phyloP scores from a whole-genome alignment of 2,113 vertebrate genomes.

The Rallus limicola region DNA sequence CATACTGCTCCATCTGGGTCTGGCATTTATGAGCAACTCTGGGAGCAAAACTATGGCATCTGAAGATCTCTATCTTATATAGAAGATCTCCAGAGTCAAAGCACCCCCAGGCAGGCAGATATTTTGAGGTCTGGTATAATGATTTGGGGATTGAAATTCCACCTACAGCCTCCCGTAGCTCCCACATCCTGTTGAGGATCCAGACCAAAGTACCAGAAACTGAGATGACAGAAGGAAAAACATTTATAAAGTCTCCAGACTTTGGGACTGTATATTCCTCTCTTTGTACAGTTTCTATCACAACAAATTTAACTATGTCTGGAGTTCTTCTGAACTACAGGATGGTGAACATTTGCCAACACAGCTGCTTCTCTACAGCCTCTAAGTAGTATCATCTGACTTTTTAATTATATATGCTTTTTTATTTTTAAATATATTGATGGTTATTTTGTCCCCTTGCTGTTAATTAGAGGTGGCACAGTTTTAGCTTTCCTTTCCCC shows the following conservation, averaged over 20 bases:
- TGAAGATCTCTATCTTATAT: background rate
- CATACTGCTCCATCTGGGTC: background rate
- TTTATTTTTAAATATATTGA: background rate
- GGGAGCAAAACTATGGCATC: background rate
- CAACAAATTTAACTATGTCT: background rate
- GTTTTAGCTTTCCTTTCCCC: background rate
- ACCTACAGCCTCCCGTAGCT: background rate
- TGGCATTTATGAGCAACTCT: background rate
- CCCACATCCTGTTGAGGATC: background rate
- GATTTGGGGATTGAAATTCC: background rate
- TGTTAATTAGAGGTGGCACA: background rate
- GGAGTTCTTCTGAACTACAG: background rate
- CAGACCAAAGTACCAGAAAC: background rate
- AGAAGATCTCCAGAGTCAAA: background rate
- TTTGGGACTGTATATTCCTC: background rate
- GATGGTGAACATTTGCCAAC: background rate
- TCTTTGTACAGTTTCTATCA: background rate
- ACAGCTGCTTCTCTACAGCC: background rate
- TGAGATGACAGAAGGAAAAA: background rate
- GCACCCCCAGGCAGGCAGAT: background rate
- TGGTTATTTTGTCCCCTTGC: background rate
- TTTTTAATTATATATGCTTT: background rate
- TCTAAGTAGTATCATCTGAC: background rate
- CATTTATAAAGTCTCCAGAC: background rate
- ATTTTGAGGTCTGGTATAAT: background rate